A percentile compares a stretch with the other conserved stretches of the same genome.
phyloP scores from a whole-genome alignment of 2,797 vertebrate genomes.

The Pygocentrus nattereri region DNA sequence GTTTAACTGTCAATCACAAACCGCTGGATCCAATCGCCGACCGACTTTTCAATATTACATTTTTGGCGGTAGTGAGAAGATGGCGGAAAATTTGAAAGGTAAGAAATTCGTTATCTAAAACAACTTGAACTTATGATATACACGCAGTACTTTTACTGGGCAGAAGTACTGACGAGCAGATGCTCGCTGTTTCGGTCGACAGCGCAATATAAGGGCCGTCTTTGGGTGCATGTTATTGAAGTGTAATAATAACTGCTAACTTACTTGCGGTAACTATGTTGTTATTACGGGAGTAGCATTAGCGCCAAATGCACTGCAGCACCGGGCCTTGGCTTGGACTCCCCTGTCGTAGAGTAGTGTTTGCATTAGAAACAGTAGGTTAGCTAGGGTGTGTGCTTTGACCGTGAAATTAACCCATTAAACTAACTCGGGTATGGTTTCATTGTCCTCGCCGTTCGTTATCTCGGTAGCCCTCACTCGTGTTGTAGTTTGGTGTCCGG shows the following conservation, averaged over 20 bases:
- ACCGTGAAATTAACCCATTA: no score
- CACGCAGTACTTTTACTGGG: neutral
- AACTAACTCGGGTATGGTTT: no score
- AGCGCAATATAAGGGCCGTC: neutral
- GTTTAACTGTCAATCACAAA: slow-evolving; percentile 25
- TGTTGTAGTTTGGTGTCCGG: no score
- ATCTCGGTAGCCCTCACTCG: no score
- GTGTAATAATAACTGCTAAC: neutral
- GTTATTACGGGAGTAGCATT: neutral
- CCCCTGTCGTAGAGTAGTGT: neutral
- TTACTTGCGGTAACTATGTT: neutral
- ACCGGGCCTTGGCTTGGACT: neutral
- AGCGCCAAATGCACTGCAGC: neutral
- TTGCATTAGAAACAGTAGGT: neutral
- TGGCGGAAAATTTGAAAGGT: slow-evolving; percentile 72
- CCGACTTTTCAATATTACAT: slow-evolving; percentile 31
- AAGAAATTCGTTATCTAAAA: slow-evolving; percentile 33
- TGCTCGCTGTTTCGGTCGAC: neutral
- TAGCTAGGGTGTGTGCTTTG: no score
- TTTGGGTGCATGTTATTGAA: neutral
- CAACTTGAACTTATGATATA: slow-evolving; percentile 1
- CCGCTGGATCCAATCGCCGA: slow-evolving; percentile 47
- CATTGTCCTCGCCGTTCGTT: no score
- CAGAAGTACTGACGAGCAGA: neutral
- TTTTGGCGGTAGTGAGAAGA: slow-evolving; percentile 68